Evolutionary conservation across 1,140 invertebrate genomes (phyloP).

Genomic region (Drosophila pseudoananassae): DNA sequence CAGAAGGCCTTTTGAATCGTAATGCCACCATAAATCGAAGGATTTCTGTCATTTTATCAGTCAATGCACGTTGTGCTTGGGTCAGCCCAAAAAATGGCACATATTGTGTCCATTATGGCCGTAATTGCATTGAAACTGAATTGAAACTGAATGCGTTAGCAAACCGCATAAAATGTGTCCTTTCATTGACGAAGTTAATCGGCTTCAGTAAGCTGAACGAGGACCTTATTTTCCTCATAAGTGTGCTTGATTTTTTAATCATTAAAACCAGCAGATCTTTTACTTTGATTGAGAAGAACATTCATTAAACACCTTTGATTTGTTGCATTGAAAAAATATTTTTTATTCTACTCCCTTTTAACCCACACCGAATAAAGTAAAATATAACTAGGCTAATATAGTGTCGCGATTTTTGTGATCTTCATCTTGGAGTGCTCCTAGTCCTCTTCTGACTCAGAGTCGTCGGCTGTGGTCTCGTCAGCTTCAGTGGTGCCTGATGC

Average conservation of each 20-base stretch:
- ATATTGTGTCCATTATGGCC: slow-evolving; percentile 10
- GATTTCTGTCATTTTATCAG: not conserved
- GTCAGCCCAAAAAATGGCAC: slow-evolving; percentile 40
- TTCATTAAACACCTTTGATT: not conserved
- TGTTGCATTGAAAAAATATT: slow-evolving; percentile 7
- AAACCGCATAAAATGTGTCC: slow-evolving; percentile 26
- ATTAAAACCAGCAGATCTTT: too few species aligned
- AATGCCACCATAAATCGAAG: not conserved
- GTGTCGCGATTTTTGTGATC: not conserved
- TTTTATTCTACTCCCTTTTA: not conserved
- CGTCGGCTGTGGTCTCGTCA: not conserved
- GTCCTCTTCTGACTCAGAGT: not conserved
- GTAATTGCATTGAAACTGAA: slow-evolving; percentile 56
- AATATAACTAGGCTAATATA: not conserved
- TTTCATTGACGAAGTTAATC: slow-evolving; percentile 49
- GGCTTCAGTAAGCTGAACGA: not conserved
- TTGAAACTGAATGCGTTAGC: slow-evolving; percentile 25
- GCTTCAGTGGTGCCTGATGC: not conserved
- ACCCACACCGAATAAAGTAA: not conserved
- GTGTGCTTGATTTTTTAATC: not conserved
- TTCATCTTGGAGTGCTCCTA: not conserved
- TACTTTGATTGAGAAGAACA: too few species aligned
- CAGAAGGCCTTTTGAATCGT: not conserved
- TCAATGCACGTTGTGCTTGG: slow-evolving; percentile 35
- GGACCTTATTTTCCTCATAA: not conserved